Evolutionary conservation across 2,113 vertebrate species (phyloP).

Genomic region (Zosterops japonicus): DNA sequence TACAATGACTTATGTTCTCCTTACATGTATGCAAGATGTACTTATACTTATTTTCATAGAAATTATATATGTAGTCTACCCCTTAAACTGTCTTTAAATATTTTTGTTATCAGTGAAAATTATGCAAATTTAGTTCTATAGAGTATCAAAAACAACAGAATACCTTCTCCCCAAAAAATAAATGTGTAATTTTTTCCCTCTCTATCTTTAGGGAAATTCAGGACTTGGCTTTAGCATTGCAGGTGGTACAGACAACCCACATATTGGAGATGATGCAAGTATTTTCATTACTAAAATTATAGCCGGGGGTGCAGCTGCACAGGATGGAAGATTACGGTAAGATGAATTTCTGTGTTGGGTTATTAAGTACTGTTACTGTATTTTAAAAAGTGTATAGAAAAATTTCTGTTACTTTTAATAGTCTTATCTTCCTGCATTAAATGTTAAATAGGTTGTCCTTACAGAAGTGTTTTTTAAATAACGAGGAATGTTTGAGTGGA

Average conservation of each 20-base stretch:
- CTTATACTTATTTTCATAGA: neutral
- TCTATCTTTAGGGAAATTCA: conserved; percentile 85
- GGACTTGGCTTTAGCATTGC: conserved; percentile 99
- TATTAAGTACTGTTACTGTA: neutral
- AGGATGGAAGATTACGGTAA: conserved; percentile 93
- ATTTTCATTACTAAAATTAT: conserved; percentile 99
- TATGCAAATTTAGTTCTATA: neutral
- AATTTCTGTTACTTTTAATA: neutral
- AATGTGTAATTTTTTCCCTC: neutral
- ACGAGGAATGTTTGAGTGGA: neutral
- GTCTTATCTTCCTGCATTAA: neutral
- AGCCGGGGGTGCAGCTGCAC: conserved; percentile 91
- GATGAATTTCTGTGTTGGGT: neutral
- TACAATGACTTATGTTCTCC: neutral
- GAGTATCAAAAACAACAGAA: neutral
- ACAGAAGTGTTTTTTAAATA: neutral
- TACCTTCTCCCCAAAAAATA: neutral
- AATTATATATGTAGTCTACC: neutral
- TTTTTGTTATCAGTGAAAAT: neutral
- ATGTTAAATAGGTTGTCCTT: neutral
- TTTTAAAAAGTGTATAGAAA: neutral
- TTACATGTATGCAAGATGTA: neutral
- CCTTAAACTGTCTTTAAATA: neutral
- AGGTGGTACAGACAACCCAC: conserved; percentile 95
- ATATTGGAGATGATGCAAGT: conserved; percentile 95